Evolutionary conservation across 2,888 invertebrate species (phyloP).

Genomic region (Drosophila borborema): DNA sequence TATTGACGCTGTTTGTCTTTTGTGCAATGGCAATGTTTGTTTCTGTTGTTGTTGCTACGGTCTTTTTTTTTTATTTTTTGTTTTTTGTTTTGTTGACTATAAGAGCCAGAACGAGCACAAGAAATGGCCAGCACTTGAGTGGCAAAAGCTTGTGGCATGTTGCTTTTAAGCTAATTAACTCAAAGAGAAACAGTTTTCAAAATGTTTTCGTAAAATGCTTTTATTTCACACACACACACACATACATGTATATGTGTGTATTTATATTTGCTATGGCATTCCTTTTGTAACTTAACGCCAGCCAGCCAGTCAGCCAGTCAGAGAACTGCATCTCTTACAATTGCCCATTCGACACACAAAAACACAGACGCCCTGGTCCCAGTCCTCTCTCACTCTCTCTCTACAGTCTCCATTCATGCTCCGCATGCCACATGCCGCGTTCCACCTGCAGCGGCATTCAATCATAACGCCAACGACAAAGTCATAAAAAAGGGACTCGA

Average conservation of each 20-base stretch:
- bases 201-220: conserved; percentile 47
- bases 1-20: conserved; percentile 37
- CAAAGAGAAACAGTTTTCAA: conserved; percentile 44
- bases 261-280: conserved; percentile 7
- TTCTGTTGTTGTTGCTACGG: neutral
- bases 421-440: conserved; percentile 16
- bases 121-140: neutral
- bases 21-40: conserved; percentile 26
- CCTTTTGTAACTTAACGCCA: conserved; percentile 3
- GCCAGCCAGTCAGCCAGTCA: too few species aligned
- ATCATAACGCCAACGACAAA: conserved; percentile 65
- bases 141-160: conserved; percentile 27
- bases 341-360: neutral
- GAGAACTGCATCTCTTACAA: neutral
- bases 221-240: neutral
- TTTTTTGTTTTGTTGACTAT: conserved; percentile 6
- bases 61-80: conserved; percentile 1
- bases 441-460: conserved; percentile 60
- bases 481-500: conserved; percentile 55
- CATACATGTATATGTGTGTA: neutral
- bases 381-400: neutral
- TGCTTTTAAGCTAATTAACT: conserved; percentile 59
- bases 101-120: conserved; percentile 1
- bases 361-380: neutral
- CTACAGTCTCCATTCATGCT: neutral